Base-by-base conservation (phyloP, 1,140 invertebrate genomes). In the Drosophila sp. region DNA sequence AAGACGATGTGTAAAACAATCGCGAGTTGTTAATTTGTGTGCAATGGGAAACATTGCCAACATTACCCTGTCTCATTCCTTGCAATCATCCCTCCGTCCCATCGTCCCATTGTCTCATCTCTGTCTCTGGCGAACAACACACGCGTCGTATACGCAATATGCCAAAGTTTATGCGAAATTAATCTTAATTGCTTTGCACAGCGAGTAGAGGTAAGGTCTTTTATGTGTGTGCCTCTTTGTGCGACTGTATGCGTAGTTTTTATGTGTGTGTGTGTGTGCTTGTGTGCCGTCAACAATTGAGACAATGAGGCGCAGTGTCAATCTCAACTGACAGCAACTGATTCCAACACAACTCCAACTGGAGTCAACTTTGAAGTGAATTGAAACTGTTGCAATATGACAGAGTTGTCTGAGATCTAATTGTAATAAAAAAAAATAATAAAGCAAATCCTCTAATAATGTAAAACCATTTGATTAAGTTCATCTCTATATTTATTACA, bases 1-100 rank as follows among this genome's bases (percentile, higher is more conserved):
- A 65, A 50, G 61, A 77, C 62, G 70, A 83, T 62, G 75, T 86
- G 82, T 72, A 78, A 86, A 87, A 67, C 82, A 81, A 87, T 86
- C 74, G 82, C 76, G 67, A 46, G 63, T 57, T 81, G 81, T 86
- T 81, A 81, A 86, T 86, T 84, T 80, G 76, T 79, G 75, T 65
- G 62, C 71, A 56, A 32, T 66, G 67, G 48, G 72, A 83, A 61
- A 62, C 48, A 34, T 27, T 53, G 2, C 25, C 25, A 27, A 5
- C 25, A n/a, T 27, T 7, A 61, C 45, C 5, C 56, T 9, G 18
- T 3, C n/a, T n/a, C n/a, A n/a, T n/a, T n/a, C n/a, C n/a, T n/a
- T n/a, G n/a, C n/a, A n/a, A n/a, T n/a, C n/a, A n/a, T n/a, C n/a
- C n/a, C n/a, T n/a, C n/a, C n/a, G n/a, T n/a, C n/a, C n/a, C n/a